A percentile compares a stretch with the other conserved stretches of the same genome.
Evolutionary conservation across 2,113 vertebrate species (phyloP).

Genomic region (Vireo altiloquus): DNA sequence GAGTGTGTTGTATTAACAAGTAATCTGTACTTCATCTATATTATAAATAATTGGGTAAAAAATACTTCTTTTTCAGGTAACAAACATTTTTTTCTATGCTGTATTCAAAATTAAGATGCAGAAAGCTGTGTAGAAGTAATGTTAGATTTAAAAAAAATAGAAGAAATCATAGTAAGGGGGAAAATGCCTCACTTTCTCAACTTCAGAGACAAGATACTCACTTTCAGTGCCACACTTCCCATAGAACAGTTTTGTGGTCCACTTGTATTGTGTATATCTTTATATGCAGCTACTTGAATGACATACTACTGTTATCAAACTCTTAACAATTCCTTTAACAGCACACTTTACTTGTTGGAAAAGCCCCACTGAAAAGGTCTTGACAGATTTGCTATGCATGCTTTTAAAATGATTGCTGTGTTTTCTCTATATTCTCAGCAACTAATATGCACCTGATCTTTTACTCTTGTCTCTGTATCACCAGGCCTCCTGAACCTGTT

Average conservation of each 20-base stretch:
- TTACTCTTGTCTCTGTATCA: conserved; percentile 76
- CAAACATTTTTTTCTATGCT: background rate
- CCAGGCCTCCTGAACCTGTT: conserved; percentile 96
- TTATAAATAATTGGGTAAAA: background rate
- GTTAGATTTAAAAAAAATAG: background rate
- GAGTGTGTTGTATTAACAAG: background rate
- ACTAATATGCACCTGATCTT: conserved; percentile 55
- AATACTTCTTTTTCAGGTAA: background rate
- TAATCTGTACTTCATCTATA: background rate
- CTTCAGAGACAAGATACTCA: background rate
- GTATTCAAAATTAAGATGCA: background rate
- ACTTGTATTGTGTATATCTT: background rate
- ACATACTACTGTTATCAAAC: background rate
- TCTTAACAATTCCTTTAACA: background rate
- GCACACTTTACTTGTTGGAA: conserved; percentile 1
- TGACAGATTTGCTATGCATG: conserved; percentile 43
- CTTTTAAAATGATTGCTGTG: conserved; percentile 1
- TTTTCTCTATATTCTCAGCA: background rate
- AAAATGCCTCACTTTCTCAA: background rate
- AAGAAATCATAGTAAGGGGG: background rate
- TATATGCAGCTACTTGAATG: background rate
- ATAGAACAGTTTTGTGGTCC: background rate
- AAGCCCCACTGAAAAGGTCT: background rate
- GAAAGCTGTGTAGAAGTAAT: background rate
- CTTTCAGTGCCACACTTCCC: background rate